These are phyloP conservation scores for Rhinopomastus cyanomelas DNA, from an alignment of 2,113 vertebrate species.

Conservation along the genomic window DNA sequence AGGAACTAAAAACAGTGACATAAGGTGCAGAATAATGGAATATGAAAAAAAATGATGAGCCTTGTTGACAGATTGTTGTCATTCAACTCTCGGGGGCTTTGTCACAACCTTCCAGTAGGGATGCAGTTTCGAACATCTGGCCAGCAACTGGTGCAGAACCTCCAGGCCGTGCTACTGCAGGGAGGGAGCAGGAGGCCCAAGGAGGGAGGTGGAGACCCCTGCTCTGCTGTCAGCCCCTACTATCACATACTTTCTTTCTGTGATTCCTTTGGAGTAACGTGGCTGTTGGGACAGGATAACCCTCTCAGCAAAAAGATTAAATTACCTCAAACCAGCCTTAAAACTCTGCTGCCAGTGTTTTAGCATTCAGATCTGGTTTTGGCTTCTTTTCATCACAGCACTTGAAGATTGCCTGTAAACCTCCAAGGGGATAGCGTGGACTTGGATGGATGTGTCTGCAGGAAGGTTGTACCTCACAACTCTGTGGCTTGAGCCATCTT, in stretches of 20 bases:
- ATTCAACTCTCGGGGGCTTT: slow-evolving; percentile 73
- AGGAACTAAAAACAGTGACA: slow-evolving; percentile 72
- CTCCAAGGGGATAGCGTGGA: background rate
- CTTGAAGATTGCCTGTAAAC: background rate
- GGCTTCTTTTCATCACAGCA: background rate
- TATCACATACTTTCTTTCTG: background rate
- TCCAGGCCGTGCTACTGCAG: background rate
- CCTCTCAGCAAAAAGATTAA: fast-evolving
- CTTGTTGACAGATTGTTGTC: slow-evolving; percentile 74
- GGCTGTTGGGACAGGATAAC: background rate
- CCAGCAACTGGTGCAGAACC: slow-evolving; percentile 69
- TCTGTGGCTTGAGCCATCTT: background rate
- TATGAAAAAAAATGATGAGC: slow-evolving; percentile 59
- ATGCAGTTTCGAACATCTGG: slow-evolving; percentile 75
- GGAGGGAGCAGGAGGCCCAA: background rate
- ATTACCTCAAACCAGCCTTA: background rate
- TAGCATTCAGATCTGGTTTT: background rate
- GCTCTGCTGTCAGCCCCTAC: background rate
- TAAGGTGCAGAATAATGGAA: slow-evolving; percentile 78
- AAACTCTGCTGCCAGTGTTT: background rate
- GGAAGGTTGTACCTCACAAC: fast-evolving
- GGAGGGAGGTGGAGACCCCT: background rate
- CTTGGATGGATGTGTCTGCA: background rate
- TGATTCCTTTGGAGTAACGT: background rate
- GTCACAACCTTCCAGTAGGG: slow-evolving; percentile 69